These are phyloP conservation scores for Drosophila monieri DNA, from an alignment of 2,888 invertebrate genomes.

Conservation along the genomic window DNA sequence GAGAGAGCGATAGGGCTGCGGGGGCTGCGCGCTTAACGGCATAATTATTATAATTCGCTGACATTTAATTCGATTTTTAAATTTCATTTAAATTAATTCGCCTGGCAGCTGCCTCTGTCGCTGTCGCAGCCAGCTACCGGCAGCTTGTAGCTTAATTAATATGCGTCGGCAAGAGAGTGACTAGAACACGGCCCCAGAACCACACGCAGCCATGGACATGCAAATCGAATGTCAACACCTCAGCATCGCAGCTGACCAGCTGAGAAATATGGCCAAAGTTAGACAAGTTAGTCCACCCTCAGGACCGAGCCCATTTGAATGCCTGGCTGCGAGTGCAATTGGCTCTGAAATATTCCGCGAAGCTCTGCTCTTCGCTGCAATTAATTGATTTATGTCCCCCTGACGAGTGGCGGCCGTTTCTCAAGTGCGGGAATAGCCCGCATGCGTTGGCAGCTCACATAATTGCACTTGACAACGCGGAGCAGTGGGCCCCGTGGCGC, in stretches of 20 bases:
- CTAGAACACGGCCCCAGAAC: constrained; percentile 10
- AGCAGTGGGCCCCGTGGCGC: constrained; percentile 1
- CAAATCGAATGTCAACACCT: constrained; percentile 73
- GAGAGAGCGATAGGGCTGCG: constrained; percentile 6
- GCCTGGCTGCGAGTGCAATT: constrained; percentile 60
- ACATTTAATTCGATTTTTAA: constrained; percentile 79
- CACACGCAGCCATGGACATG: constrained; percentile 39
- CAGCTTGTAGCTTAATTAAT: constrained; percentile 69
- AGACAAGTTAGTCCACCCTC: constrained; percentile 18
- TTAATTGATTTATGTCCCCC: constrained; percentile 49
- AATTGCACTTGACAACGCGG: constrained; percentile 49
- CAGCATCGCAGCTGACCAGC: constrained; percentile 33
- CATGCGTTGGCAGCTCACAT: constrained; percentile 62
- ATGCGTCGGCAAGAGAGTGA: constrained; percentile 56
- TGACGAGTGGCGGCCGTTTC: constrained; percentile 36
- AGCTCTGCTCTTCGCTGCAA: constrained; percentile 35
- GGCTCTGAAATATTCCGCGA: constrained; percentile 54
- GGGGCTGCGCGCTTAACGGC: constrained; percentile 56
- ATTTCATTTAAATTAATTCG: constrained; percentile 74
- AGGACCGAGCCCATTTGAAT: constrained; percentile 23
- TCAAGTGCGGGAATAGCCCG: constrained; percentile 1
- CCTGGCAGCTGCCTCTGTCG: constrained; percentile 62
- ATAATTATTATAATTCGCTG: constrained; percentile 75
- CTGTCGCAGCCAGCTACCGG: constrained; percentile 39
- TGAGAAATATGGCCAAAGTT: constrained; percentile 55